Evolutionary conservation across 2,113 vertebrate species (phyloP).

Genomic region (Trogon melanurus): DNA sequence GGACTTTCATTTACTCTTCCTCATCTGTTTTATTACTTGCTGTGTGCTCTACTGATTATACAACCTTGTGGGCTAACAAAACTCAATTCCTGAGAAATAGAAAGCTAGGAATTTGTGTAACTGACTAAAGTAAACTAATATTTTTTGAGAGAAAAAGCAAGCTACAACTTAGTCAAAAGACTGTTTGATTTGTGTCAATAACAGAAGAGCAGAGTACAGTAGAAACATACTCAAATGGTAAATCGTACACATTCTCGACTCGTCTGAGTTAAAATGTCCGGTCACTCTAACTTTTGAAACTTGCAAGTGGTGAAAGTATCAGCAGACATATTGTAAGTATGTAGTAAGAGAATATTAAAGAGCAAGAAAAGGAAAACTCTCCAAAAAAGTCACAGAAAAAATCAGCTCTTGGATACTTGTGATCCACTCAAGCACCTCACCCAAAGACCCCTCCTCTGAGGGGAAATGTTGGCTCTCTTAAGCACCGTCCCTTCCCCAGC

Average conservation of each 20-base stretch:
- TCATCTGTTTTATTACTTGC: background rate
- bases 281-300: background rate
- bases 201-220: background rate
- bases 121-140: background rate
- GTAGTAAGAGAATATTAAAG: background rate
- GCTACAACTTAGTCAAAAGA: background rate
- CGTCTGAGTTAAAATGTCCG: background rate
- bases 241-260: background rate
- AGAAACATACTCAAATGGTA: background rate
- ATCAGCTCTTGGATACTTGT: background rate
- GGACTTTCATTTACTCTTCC: background rate
- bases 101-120: background rate
- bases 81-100: background rate
- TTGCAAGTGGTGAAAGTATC: background rate
- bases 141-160: background rate
- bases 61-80: background rate
- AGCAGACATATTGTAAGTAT: background rate
- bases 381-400: background rate
- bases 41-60: background rate
- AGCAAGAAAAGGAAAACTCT: background rate
- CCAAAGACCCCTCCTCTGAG: background rate
- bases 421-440: background rate
- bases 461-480: background rate
- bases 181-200: background rate
- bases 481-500: background rate